Base-by-base conservation (phyloP, 2,113 vertebrate genomes). In the Cichladusa arquata region DNA sequence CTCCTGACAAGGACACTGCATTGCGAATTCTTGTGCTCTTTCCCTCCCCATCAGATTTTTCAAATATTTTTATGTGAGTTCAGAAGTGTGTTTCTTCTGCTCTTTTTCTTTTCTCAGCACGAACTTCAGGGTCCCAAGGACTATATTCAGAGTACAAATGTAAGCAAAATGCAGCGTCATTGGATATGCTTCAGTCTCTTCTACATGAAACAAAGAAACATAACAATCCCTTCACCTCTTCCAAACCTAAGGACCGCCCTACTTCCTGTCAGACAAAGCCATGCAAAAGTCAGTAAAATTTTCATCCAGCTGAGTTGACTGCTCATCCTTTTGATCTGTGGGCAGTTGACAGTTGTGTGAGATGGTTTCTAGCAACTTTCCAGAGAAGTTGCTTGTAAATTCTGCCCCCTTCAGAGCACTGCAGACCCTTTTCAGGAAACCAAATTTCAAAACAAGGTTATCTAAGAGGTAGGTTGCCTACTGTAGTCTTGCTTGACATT, bases 21-120 rank as follows among this genome's bases (percentile, higher is more conserved):
- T 36, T 74, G 65, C 0, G 2, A 81, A 34, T 18, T 86, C 53
- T 25, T 77, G 40, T 16, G 19, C 58, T 65, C 58, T 82, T 58
- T 79, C 19, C 31, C 15, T 90, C 62, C n/a, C n/a, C 45, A 33
- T 34, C 31, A 66, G 47, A 42, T 58, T 67, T 91, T 84, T 67
- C 73, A 74, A 87, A 56, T 91, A 64, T 90, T 96, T 94, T 95
- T 34, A 64, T 82, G 29, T 60, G n/a, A 9, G 19, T 78, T 95
- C 53, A 81, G 65, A 89, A 91, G 61, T 48, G 64, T 71, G 50
- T 88, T 96, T 94, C 34, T 92, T 92, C 33, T 76, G n/a, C 78
- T 67, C 28, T 54, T 91, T 89, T 74, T n/a, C 44, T 83, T 77
- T 87, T 87, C 81, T 91, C 17, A 53, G 56, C 40, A 72, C 0